A percentile compares a stretch with the other conserved stretches of the same genome.
phyloP scores from a whole-genome alignment of 2,797 vertebrate species.

The Rhinoraja longicauda region DNA sequence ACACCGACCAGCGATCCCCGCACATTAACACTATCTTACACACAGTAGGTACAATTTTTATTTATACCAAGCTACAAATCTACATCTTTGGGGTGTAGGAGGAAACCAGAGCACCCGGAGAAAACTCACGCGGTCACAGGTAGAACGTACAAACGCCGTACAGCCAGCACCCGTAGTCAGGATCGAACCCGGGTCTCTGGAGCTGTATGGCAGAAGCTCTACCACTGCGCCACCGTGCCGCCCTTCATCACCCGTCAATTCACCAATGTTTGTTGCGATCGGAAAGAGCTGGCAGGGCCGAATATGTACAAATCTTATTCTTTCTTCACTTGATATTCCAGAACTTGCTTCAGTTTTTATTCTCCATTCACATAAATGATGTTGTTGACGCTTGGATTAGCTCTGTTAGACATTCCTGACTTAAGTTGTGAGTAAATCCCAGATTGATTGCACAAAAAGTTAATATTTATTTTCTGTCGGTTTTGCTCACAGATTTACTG shows the following conservation, averaged over 20 bases:
- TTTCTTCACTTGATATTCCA: not conserved
- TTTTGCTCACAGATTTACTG: not conserved
- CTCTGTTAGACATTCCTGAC: not conserved
- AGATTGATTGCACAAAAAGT: not conserved
- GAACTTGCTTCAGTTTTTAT: not conserved
- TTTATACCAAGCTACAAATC: too few species aligned
- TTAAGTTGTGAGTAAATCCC: not conserved
- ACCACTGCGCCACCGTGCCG: too few species aligned
- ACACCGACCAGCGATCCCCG: too few species aligned
- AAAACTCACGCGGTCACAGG: too few species aligned
- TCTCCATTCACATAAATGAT: not conserved
- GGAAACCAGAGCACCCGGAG: too few species aligned
- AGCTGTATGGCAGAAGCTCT: too few species aligned
- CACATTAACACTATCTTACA: too few species aligned
- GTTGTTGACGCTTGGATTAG: not conserved
- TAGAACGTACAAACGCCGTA: too few species aligned
- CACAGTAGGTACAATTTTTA: too few species aligned
- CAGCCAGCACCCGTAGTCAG: too few species aligned
- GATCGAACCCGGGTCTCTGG: too few species aligned
- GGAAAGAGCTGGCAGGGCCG: not conserved
- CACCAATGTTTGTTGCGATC: not conserved
- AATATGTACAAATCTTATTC: not conserved
- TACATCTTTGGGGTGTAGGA: too few species aligned
- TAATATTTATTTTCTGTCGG: not conserved
- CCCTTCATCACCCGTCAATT: not conserved